Evolutionary conservation across 2,797 vertebrate genomes (phyloP), one percentile per base, ranked within the genome.

Genomic region (Tragopan temminckii): DNA sequence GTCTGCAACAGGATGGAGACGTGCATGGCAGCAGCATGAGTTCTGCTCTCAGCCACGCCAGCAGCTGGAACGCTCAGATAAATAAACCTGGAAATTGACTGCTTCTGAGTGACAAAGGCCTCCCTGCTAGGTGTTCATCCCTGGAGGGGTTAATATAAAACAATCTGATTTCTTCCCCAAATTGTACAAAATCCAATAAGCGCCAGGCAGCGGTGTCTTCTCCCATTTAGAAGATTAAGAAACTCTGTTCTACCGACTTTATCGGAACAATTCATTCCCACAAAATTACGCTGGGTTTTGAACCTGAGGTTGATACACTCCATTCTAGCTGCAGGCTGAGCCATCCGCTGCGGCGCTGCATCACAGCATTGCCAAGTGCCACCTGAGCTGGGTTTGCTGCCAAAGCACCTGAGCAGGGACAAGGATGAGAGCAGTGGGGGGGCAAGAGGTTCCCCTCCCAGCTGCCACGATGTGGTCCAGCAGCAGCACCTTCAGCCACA

Each of bases 211-310:
- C 27, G 5, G 42, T 71, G 81, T 75, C 93, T 78, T 63, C 72
- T 74, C 58, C 71, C 88, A 85, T 87, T 89, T 50, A 90, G 84
- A 67, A 89, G 86, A 88, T 90, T 80, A 93, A 95, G 93, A 87
- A 92, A 92, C 43, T 85, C 50, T 63, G 45, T 36, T 80, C 53
- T 66, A 57, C 62, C 14, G 10, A 83, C 85, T 88, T 83, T 85
- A 93, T 68, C 90, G 57, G 88, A 93, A 69, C 90, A 94, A 94
- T 78, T 93, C 59, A 95, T 95, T 94, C 90, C 62, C 79, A 48
- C 0, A 3, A 64, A 94, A 90, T 87, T 83, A 92, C 79, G 43
- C 50, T 53, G 79, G 58, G 55, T 75, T 93, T 88, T 85, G 76
- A 93, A 92, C 69, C 77, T 55, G 72, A 87, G 66, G 50, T 20